phyloP scores from a whole-genome alignment of 2,888 invertebrate species.

The Spilosoma lubricipeda region DNA sequence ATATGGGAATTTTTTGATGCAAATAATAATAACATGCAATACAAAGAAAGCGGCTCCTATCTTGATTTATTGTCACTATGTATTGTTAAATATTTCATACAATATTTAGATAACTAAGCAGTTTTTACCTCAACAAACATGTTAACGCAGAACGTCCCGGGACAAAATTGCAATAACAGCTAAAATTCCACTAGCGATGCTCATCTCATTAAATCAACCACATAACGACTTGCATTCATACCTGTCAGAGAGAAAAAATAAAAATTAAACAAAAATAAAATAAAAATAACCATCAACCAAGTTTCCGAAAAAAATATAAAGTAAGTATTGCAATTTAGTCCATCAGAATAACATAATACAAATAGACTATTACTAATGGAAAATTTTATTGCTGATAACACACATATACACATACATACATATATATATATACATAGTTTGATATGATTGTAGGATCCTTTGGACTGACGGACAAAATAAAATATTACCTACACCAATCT shows the following conservation, averaged over 20 bases:
- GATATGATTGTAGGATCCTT: constrained; percentile 54
- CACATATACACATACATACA: constrained; percentile 33
- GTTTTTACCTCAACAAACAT: constrained; percentile 46
- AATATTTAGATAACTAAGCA: constrained; percentile 43
- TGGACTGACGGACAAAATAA: constrained; percentile 28
- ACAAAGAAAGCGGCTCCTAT: background rate
- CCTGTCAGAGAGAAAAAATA: constrained; percentile 71
- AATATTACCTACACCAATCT: background rate
- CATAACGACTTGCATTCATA: constrained; percentile 84
- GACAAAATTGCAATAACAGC: constrained; percentile 75
- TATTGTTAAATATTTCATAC: background rate
- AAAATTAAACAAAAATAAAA: constrained; percentile 48
- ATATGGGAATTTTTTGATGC: background rate
- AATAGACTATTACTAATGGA: constrained; percentile 29
- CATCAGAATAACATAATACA: constrained; percentile 35
- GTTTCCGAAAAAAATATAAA: constrained; percentile 25
- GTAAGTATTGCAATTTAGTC: constrained; percentile 60
- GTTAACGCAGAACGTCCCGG: constrained; percentile 41
- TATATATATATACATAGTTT: constrained; percentile 38
- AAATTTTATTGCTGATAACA: constrained; percentile 46
- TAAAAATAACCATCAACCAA: constrained; percentile 34
- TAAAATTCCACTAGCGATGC: constrained; percentile 62
- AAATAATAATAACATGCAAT: background rate
- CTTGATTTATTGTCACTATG: background rate
- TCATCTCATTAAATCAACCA: constrained; percentile 72